A percentile compares a stretch with the other conserved stretches of the same genome.
Evolutionary conservation across 53 echinoderm and acorn worm species (phyloP).

Genomic region (Arbacia lixula): DNA sequence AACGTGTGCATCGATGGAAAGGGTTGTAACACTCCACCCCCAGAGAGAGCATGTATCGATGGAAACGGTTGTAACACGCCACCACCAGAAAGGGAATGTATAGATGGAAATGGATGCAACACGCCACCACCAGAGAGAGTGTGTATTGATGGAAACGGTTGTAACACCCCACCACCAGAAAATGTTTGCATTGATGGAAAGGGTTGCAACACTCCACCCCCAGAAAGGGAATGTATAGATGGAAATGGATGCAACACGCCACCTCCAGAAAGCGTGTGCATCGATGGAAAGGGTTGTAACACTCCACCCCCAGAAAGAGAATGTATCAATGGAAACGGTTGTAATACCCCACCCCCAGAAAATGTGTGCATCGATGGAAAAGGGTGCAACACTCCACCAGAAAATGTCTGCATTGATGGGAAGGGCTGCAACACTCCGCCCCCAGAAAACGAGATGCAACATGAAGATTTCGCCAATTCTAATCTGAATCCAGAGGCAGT

Average conservation of each 20-base stretch:
- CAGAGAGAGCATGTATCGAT: constrained; percentile 61
- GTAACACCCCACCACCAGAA: constrained; percentile 63
- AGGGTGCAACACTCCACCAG: constrained; percentile 74
- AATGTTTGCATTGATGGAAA: constrained; percentile 69
- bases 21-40: constrained; percentile 8
- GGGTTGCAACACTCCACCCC: constrained; percentile 87
- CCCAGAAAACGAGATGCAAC: constrained; percentile 51
- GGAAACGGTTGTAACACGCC: constrained; percentile 80
- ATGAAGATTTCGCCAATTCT: constrained; percentile 11
- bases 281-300: not conserved
- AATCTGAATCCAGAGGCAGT: constrained; percentile 14
- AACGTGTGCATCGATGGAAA: constrained; percentile 39
- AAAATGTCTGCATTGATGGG: constrained; percentile 71
- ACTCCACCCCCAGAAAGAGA: not conserved
- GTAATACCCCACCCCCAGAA: constrained; percentile 3
- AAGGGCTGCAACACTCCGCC: constrained; percentile 84
- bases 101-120: constrained; percentile 79
- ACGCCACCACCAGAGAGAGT: constrained; percentile 84
- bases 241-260: constrained; percentile 66
- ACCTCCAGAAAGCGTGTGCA: constrained; percentile 35
- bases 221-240: constrained; percentile 49
- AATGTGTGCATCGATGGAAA: constrained; percentile 74
- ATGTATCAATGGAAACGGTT: not conserved
- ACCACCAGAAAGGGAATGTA: constrained; percentile 70
- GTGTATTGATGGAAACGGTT: constrained; percentile 56